A percentile compares a stretch with the other conserved stretches of the same genome.
Evolutionary conservation across 2,113 vertebrate species (phyloP).

Genomic region (Nesogale talazaci): DNA sequence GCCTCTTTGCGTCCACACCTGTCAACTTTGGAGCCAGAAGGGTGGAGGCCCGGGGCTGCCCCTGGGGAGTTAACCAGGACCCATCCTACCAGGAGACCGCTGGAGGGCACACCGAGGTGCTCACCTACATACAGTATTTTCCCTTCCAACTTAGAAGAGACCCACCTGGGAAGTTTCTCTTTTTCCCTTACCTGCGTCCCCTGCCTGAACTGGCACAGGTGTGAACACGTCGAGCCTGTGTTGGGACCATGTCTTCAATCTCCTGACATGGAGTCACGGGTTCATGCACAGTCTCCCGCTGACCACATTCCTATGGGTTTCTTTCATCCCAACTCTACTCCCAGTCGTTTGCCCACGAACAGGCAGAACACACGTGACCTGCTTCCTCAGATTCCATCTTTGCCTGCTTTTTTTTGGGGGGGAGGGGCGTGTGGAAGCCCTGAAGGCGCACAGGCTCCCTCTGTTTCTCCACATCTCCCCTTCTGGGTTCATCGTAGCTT

Average conservation of each 20-base stretch:
- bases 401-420: no score
- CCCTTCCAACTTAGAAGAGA: slow-evolving; percentile 4
- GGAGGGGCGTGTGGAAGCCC: not conserved
- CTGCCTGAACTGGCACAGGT: not conserved
- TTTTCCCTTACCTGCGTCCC: not conserved
- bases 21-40: slow-evolving; percentile 69
- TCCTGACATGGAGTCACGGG: fast-evolving
- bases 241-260: fast-evolving
- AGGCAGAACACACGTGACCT: fast-evolving
- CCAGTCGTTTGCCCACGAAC: fast-evolving
- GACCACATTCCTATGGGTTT: fast-evolving
- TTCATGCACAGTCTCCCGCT: fast-evolving
- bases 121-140: slow-evolving; percentile 74
- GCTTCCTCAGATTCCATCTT: not conserved
- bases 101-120: slow-evolving; percentile 70
- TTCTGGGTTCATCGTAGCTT: no score
- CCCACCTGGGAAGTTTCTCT: not conserved
- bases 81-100: slow-evolving; percentile 64
- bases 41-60: slow-evolving; percentile 47
- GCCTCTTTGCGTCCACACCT: slow-evolving; percentile 68
- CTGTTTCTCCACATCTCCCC: no score
- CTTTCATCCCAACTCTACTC: fast-evolving
- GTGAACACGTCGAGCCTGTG: fast-evolving
- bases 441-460: fast-evolving
- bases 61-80: slow-evolving; percentile 80